Evolutionary conservation across 2,113 vertebrate genomes (phyloP), one percentile per base, ranked within the genome.

Genomic region (Rhynchomys soricoides): DNA sequence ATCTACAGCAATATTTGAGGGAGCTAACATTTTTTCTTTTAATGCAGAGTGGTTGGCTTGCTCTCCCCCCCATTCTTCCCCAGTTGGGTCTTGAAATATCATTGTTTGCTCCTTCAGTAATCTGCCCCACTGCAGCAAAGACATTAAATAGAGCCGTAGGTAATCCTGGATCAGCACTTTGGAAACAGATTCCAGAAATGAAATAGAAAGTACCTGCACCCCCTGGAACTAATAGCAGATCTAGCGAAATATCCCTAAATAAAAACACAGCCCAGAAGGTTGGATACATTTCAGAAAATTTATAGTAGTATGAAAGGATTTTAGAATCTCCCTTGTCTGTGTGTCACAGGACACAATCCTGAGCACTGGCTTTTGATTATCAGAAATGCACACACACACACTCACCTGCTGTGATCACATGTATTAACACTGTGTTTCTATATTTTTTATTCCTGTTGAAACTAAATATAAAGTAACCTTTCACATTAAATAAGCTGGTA

Each of bases 401-500:
- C 26, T 75, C 19, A 55, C 21, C 19, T 34, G 43, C 71, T 74
- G n/a, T 85, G 86, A 88, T 93, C 78, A 70, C n/a, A 52, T 37
- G 75, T 52, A 26, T 52, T 45, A 29, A 48, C 59, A 34, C 17
- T 91, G 90, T 85, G 57, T 86, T 95, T 92, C 13, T n/a, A 10
- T 64, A 21, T 40, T 68, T 92, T n/a, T 93, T 62, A 90, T 91
- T 91, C 21, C 82, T 64, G 92, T 83, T 81, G 88, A 93, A 62
- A 75, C 43, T 83, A 93, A 96, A 81, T 91, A 59, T 62, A 90
- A 93, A 90, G 73, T 92, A 81, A 97, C 43, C 55, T 94, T 95
- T 90, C 88, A 21, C 40, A 85, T 62, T 55, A 93, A 96, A 86
- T 92, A 55, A 83, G 24, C 48, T 93, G 62, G 78, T 94, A n/a